Base-by-base conservation (phyloP, 2,113 vertebrate species). In the Scytalopus superciliaris region DNA sequence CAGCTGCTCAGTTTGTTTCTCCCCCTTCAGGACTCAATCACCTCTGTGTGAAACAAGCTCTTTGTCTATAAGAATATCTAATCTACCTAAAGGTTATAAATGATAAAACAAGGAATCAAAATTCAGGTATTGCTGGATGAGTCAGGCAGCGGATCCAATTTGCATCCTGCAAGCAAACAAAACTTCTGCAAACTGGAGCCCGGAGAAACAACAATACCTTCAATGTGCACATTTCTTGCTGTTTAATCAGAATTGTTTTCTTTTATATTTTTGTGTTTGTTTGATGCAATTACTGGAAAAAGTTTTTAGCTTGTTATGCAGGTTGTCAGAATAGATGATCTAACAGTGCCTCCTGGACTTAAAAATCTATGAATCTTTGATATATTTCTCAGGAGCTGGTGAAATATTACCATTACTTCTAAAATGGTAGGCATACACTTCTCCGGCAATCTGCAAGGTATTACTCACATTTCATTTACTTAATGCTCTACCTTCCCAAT, bases 201-300 rank as follows among this genome's bases (percentile, higher is more conserved):
- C 12, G n/a, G n/a, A 95, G 94, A 95, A 89, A 96, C 15, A 0
- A 5, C 2, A 0, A 2, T 37, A n/a, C 73, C 60, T 68, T 60
- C 80, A 49, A 49, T 0, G 0, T 1, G 28, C 5, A 2, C 73
- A 72, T 72, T 95, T 93, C 92, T 89, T 95, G 93, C 96, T 90
- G 80, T 90, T 97, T 96, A 94, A 94, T 97, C 96, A 94, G 52
- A 96, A 96, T 42, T 89, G 96, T 79, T 97, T 92, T 96, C 90
- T 88, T 84, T 84, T 45, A 62, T 84, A 72, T 90, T 94, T 93
- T 74, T 86, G 60, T 75, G 63, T 92, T 56, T 3, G 73, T 81
- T 96, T 96, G 93, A 96, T 87, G 85, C 92, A 95, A 94, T 96
- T 96, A 97, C 92, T 82, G 64, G 49, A 24, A 73, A 45, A 93